Evolutionary conservation across 2,888 invertebrate species (phyloP).

Genomic region (Dynastes maya): DNA sequence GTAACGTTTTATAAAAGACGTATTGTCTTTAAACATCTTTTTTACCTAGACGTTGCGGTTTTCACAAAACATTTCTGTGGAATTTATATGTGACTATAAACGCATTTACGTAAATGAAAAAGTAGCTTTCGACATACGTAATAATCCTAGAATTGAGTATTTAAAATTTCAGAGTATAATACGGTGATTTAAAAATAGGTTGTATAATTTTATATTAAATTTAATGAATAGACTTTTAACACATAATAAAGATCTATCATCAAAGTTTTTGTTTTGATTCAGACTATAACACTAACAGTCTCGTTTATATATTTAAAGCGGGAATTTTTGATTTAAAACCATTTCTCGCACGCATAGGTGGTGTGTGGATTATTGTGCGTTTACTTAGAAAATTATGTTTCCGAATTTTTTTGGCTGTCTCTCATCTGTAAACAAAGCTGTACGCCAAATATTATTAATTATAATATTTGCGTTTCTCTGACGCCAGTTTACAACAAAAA

Average conservation of each 20-base stretch:
- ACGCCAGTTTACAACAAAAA: too few relatives aligned
- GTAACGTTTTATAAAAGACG: too few relatives aligned
- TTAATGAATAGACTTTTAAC: constrained; percentile 42
- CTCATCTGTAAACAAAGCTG: too few relatives aligned
- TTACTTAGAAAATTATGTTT: too few relatives aligned
- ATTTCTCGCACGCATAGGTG: too few relatives aligned
- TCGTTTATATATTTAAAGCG: not conserved
- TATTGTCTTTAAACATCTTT: too few relatives aligned
- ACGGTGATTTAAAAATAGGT: constrained; percentile 17
- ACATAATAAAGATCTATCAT: constrained; percentile 32
- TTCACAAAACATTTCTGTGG: too few relatives aligned
- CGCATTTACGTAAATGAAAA: not conserved
- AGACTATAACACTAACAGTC: not conserved
- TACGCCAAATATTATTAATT: too few relatives aligned
- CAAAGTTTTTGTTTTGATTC: constrained; percentile 25
- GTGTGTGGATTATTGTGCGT: too few relatives aligned
- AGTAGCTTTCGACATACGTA: not conserved
- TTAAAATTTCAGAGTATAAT: constrained; percentile 2
- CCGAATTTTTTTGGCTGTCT: too few relatives aligned
- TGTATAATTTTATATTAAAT: constrained; percentile 28
- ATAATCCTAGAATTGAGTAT: not conserved
- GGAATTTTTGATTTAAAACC: too few relatives aligned
- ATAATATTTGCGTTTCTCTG: too few relatives aligned
- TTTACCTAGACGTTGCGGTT: not conserved
- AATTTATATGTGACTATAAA: constrained; percentile 7